Base-by-base conservation (phyloP, 2,888 invertebrate species). In the Antheraea yamamai region DNA sequence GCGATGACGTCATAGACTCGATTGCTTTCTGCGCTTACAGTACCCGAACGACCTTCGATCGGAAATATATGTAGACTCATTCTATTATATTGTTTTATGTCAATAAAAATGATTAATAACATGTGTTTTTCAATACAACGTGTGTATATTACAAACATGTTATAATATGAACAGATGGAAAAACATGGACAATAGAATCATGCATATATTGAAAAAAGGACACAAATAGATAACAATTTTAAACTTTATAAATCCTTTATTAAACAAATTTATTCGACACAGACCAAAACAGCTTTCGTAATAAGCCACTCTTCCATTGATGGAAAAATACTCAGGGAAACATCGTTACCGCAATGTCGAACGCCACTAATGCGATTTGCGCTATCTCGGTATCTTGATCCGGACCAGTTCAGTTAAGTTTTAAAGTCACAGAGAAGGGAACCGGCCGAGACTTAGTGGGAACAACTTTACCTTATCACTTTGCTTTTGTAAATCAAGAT, bases 351-450 rank as follows among this genome's bases (percentile, higher is more conserved):
- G 79, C 83, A 85, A 82, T 85, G 84, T 81, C 83, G 86, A 89
- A 88, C 83, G 84, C 77, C 79, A 85, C 82, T 93, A 93, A 93
- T 93, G 88, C 91, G 90, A 92, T 92, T 92, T 89, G 84, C 82
- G 85, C 87, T 83, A 84, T 88, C 87, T 88, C 87, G 88, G 84
- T 83, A 81, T 82, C 81, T 81, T 80, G 86, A 89, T 88, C 86
- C 84, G 81, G 81, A 84, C 88, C 83, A 85, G 90, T 90, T 89
- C 78, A 85, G 79, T 84, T 87, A 81, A 85, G 88, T 84, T 78
- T 78, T 77, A 80, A 81, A 78, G 78, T 79, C 79, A 64, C 23
- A 55, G 73, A 39, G 73, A 70, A 55, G 73, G 39, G n/a, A 79
- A 81, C 77, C 39, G 12, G 70, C 70, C 70, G n/a, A 6, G 39